These are phyloP conservation scores for Alviniconcha strummeri DNA, from an alignment of 2,888 invertebrate genomes.

Conservation along the genomic window DNA sequence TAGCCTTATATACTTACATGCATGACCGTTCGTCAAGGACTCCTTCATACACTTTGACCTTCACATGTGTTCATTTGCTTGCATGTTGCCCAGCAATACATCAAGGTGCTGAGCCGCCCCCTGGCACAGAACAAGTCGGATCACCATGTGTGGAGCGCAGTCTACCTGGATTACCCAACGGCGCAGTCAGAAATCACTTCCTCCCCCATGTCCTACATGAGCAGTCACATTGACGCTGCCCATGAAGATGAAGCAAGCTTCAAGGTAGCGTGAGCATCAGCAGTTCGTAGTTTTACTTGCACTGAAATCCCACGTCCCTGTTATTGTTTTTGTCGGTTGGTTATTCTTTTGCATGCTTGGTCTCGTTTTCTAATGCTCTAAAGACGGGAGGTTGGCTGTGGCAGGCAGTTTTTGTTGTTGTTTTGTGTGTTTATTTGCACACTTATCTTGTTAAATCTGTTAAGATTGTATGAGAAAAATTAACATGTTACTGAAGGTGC, in stretches of 20 bases:
- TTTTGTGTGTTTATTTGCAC: neutral
- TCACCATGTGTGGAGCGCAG: conserved; percentile 97
- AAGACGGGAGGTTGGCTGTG: too few relatives aligned
- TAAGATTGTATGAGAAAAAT: too few relatives aligned
- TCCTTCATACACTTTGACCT: too few relatives aligned
- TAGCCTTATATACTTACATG: too few relatives aligned
- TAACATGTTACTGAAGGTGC: too few relatives aligned
- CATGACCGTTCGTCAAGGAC: too few relatives aligned
- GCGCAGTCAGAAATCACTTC: conserved; percentile 35
- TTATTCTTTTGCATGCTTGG: neutral
- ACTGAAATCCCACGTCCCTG: neutral
- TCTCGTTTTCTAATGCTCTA: neutral
- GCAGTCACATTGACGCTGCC: conserved; percentile 28
- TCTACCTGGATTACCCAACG: conserved; percentile 81
- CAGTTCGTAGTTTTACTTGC: neutral
- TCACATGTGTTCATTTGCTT: too few relatives aligned
- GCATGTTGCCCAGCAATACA: conserved; percentile 83
- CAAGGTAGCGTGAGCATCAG: conserved; percentile 20
- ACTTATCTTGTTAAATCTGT: neutral
- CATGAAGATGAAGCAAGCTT: conserved; percentile 24
- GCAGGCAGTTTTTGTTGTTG: too few relatives aligned
- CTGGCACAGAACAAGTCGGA: conserved; percentile 89
- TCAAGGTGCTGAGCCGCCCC: conserved; percentile 96
- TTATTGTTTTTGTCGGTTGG: neutral
- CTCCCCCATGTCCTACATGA: conserved; percentile 17